Evolutionary conservation across 2,888 invertebrate species (phyloP).

Genomic region (Metellina segmentata): DNA sequence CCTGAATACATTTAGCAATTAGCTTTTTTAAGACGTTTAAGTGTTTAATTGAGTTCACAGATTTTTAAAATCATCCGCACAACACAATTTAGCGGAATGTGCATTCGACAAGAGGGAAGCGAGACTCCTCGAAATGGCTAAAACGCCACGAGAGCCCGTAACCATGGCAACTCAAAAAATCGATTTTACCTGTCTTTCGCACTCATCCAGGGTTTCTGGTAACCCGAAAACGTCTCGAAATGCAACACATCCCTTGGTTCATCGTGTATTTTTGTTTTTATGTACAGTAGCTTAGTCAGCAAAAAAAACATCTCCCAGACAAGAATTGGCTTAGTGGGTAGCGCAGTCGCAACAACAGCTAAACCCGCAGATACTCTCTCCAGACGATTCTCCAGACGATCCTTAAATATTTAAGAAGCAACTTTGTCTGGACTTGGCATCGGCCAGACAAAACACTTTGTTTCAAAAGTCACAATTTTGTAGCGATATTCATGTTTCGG

Average conservation of each 20-base stretch:
- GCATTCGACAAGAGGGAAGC: no score
- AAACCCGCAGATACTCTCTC: not conserved
- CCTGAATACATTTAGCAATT: no score
- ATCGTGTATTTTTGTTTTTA: not conserved
- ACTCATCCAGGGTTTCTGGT: not conserved
- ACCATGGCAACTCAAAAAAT: conserved; percentile 57
- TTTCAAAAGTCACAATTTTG: conserved; percentile 1
- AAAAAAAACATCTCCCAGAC: not conserved
- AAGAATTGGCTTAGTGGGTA: not conserved
- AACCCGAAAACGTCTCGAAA: conserved; percentile 42
- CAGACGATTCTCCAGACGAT: conserved; percentile 45
- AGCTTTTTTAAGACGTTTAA: no score
- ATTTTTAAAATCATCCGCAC: no score
- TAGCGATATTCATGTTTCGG: not conserved
- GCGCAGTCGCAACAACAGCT: no score
- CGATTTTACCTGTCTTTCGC: conserved; percentile 56
- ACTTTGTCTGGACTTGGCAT: conserved; percentile 26
- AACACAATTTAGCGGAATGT: no score
- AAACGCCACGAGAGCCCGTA: not conserved
- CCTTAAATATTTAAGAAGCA: not conserved
- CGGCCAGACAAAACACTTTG: not conserved
- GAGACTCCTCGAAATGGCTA: no score
- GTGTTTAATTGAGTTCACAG: no score
- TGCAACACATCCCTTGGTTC: conserved; percentile 5
- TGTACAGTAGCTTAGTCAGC: not conserved